Percentiles rank a stretch among this genome's conserved stretches.
Evolutionary conservation across 2,888 invertebrate species (phyloP).

Genomic region (Drosophila colorata): DNA sequence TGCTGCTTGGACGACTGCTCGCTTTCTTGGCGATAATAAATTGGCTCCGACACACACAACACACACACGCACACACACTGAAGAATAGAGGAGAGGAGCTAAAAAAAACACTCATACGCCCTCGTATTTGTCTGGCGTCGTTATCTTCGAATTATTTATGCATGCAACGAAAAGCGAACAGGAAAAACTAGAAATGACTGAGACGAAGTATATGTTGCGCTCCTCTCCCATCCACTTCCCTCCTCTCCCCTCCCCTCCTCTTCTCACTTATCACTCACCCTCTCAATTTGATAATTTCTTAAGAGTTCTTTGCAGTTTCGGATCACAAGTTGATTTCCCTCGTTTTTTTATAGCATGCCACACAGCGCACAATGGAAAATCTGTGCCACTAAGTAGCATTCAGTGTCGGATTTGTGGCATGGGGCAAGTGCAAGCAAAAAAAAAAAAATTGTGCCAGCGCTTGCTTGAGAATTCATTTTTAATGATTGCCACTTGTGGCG

Average conservation of each 20-base stretch:
- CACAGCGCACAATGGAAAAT: slow-evolving; percentile 36
- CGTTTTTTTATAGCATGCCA: slow-evolving; percentile 30
- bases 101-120: slow-evolving; percentile 44
- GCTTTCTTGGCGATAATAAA: slow-evolving; percentile 76
- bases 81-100: neutral
- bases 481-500: slow-evolving; percentile 64
- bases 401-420: slow-evolving; percentile 49
- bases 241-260: slow-evolving; percentile 1
- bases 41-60: slow-evolving; percentile 54
- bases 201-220: neutral
- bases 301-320: slow-evolving; percentile 47
- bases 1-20: slow-evolving; percentile 36
- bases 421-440: slow-evolving; percentile 17
- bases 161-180: slow-evolving; percentile 64
- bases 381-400: slow-evolving; percentile 52
- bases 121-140: slow-evolving; percentile 61
- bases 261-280: slow-evolving; percentile 7
- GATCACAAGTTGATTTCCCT: slow-evolving; percentile 29
- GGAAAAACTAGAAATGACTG: slow-evolving; percentile 17
- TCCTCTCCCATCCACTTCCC: too few relatives aligned
- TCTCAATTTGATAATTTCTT: slow-evolving; percentile 73
- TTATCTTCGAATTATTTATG: slow-evolving; percentile 79
- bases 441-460: slow-evolving; percentile 29
- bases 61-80: slow-evolving; percentile 14
- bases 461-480: slow-evolving; percentile 56